phyloP scores from a whole-genome alignment of 2,888 invertebrate genomes.

The Phymatocera aterrima region DNA sequence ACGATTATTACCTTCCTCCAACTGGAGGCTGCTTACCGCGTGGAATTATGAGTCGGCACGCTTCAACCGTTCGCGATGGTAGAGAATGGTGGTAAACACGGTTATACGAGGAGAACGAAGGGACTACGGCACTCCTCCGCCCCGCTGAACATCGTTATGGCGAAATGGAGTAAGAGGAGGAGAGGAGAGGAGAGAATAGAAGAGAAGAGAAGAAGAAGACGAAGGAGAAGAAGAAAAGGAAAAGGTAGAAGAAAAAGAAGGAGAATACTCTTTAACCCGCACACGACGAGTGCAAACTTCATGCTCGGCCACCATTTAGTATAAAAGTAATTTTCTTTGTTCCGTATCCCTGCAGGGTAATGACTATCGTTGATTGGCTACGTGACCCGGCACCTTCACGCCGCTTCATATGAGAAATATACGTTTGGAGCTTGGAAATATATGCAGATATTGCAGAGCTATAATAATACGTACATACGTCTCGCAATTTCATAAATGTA shows the following conservation, averaged over 20 bases:
- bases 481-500: too few relatives aligned
- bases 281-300: conserved; percentile 36
- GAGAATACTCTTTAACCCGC: neutral
- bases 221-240: too few relatives aligned
- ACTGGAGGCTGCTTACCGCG: conserved; percentile 25
- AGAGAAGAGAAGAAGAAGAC: too few relatives aligned
- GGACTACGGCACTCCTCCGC: neutral
- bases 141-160: neutral
- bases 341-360: conserved; percentile 52
- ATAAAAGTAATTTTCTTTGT: conserved; percentile 56
- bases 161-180: neutral
- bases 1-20: conserved; percentile 38
- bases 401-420: conserved; percentile 26
- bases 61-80: conserved; percentile 3
- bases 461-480: too few relatives aligned
- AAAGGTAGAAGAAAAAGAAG: too few relatives aligned
- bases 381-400: conserved; percentile 59
- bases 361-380: conserved; percentile 61
- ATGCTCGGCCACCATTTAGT: conserved; percentile 33
- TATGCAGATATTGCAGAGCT: neutral
- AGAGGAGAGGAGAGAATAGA: too few relatives aligned
- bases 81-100: conserved; percentile 7
- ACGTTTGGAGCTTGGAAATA: neutral
- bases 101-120: neutral
- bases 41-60: conserved; percentile 43